Percentiles rank a stretch among this genome's conserved stretches.
Conservation (phyloP, 2,113 vertebrate species). For the cat (Felis catus) region DNA sequence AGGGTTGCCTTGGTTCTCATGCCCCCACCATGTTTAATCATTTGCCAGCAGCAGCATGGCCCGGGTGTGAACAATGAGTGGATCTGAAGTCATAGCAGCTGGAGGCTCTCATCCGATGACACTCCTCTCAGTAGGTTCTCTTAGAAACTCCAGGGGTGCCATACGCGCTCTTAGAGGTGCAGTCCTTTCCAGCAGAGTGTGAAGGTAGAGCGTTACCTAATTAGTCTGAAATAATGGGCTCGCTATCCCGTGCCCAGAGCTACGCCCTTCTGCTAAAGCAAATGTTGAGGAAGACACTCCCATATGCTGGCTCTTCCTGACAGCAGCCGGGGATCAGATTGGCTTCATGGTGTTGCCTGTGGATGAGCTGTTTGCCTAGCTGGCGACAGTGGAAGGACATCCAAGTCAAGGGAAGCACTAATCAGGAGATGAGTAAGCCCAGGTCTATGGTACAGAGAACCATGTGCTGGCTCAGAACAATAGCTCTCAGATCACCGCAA, state of each 20-base stretch:
- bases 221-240: neutral
- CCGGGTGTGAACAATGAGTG: neutral
- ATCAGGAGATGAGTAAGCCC: constrained; percentile 20
- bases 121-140: neutral
- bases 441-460: neutral
- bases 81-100: neutral
- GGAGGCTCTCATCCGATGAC: neutral
- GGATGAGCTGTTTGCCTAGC: neutral
- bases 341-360: neutral
- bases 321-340: neutral
- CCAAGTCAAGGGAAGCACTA: constrained; percentile 28
- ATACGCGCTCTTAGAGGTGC: neutral
- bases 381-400: constrained; percentile 32
- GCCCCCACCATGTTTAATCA: neutral
- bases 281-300: neutral
- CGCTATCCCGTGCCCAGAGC: neutral
- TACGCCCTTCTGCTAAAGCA: neutral
- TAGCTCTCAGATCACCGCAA: neutral
- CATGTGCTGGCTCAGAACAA: neutral
- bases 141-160: neutral
- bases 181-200: neutral
- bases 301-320: neutral
- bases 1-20: neutral
- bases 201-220: neutral
- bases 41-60: neutral